Evolutionary conservation across 2,113 vertebrate genomes (phyloP), one percentile per base, ranked within the genome.

Genomic region (Setophaga coronata): DNA sequence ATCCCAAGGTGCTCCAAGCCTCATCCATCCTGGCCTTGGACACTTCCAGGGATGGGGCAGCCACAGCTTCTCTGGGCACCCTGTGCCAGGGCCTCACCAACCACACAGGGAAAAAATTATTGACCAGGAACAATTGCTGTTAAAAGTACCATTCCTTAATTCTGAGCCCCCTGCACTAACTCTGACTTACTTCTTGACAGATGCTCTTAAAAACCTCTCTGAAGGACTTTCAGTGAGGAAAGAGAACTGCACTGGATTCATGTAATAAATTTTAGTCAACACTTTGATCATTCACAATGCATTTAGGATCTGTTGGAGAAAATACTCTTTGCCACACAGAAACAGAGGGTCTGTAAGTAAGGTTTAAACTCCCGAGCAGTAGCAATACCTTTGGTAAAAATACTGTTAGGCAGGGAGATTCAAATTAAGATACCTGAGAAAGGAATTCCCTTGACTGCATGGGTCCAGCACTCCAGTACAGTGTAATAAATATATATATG

Each of bases 11-110:
- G 9, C 17, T 61, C 20, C 18, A 47, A 47, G 18, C 3, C 4
- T 0, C 0, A 0, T 53, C n/a, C 38, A 82, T 0, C 9, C 29
- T 26, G 47, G 28, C 11, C 40, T 61, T 40, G n/a, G 12, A 12
- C 47, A 23, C 29, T 34, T 26, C 6, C 47, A 83, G 47, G 62
- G 24, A 34, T 61, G 38, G 11, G 3, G 6, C 47, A 82, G 16
- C 14, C 47, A 20, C n/a, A 61, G 79, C 40, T 69, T 36, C 47
- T 62, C 48, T 42, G 31, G 18, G 18, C 2, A 61, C 0, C 20
- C 31, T 69, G 47, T 54, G 40, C 40, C 54, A 47, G 29, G 7
- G 25, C 4, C 17, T 61, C 7, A 0, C 2, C 11, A 26, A 3
- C 6, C 16, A 61, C 53, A n/a, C 0, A 1, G 16, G 8, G 29